Conservation (phyloP, 1,140 invertebrate species). For the Notospermus geniculatus region DNA sequence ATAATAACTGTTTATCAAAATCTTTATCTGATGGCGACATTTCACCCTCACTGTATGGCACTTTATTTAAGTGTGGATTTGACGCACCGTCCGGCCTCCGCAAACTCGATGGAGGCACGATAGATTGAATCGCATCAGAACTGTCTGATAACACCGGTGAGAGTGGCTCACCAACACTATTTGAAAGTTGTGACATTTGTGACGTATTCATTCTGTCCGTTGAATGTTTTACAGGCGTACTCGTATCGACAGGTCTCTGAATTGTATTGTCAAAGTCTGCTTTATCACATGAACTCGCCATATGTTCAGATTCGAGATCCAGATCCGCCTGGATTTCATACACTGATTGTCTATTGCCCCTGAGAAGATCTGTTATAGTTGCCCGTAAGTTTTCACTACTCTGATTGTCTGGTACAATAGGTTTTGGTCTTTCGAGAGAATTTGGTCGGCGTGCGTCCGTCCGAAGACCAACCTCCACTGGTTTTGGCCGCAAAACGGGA, state of each 20-base stretch:
- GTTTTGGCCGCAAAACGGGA: too few species aligned
- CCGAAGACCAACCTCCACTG: too few species aligned
- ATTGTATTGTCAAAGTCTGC: too few species aligned
- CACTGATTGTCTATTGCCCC: not conserved
- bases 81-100: slow-evolving; percentile 86
- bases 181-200: too few species aligned
- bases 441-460: too few species aligned
- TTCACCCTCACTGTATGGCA: slow-evolving; percentile 6
- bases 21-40: slow-evolving; percentile 6
- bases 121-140: not conserved
- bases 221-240: too few species aligned
- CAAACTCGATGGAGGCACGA: slow-evolving; percentile 19
- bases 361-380: not conserved
- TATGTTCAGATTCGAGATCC: not conserved
- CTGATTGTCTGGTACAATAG: slow-evolving; percentile 1
- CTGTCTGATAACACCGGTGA: slow-evolving; percentile 1
- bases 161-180: not conserved
- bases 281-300: too few species aligned
- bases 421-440: too few species aligned
- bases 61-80: slow-evolving; percentile 71
- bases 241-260: too few species aligned
- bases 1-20: too few species aligned
- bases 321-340: slow-evolving; percentile 1
- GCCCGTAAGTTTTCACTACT: not conserved
- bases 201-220: too few species aligned